phyloP scores from a whole-genome alignment of 2,888 invertebrate genomes.

The Pyrrhosoma nymphula region DNA sequence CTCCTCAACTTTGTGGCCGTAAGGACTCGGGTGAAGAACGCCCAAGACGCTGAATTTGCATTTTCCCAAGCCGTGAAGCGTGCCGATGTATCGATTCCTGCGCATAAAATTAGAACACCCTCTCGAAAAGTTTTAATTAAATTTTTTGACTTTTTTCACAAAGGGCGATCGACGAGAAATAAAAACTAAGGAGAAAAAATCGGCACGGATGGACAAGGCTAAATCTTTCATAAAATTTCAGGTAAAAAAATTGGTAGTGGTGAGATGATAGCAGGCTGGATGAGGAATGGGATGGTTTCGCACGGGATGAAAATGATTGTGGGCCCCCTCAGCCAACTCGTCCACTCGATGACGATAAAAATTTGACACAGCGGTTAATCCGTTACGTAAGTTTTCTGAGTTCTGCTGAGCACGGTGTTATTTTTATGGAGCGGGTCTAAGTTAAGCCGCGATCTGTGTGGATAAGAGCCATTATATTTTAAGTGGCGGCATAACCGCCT shows the following conservation, averaged over 20 bases:
- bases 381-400: background rate
- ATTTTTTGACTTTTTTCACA: background rate
- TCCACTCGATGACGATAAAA: background rate
- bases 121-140: background rate
- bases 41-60: constrained; percentile 16
- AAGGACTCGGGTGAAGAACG: background rate
- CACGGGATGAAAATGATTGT: too few species aligned
- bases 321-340: too few species aligned
- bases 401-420: too few species aligned
- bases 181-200: background rate
- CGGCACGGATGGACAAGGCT: background rate
- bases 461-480: too few species aligned
- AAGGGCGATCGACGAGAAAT: background rate
- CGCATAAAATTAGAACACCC: background rate
- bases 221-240: background rate
- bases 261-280: background rate
- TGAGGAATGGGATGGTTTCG: too few species aligned
- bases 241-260: background rate
- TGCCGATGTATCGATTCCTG: background rate
- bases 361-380: background rate
- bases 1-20: background rate
- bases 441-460: too few species aligned
- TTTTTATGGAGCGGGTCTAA: too few species aligned
- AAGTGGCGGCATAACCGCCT: too few species aligned
- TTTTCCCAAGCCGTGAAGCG: background rate